Evolutionary conservation across 2,888 invertebrate genomes (phyloP).

Genomic region (Brachynemurus nebulosus): DNA sequence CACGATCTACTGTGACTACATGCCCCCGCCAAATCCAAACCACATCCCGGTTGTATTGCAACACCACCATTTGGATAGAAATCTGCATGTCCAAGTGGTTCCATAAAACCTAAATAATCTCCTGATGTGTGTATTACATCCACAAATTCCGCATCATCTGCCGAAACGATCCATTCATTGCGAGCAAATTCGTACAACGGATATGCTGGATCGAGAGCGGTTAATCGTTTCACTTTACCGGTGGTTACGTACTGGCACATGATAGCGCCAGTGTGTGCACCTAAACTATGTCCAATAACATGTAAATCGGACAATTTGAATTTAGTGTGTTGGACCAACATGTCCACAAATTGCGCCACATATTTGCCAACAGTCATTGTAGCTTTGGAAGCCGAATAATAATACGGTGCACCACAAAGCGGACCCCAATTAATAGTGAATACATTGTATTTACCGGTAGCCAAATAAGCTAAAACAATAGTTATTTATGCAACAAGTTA

Average conservation of each 20-base stretch:
- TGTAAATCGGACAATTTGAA: slow-evolving; percentile 23
- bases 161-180: slow-evolving; percentile 9
- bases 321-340: slow-evolving; percentile 21
- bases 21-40: slow-evolving; percentile 18
- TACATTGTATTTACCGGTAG: slow-evolving; percentile 26
- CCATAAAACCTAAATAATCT: slow-evolving; percentile 27
- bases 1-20: slow-evolving; percentile 29
- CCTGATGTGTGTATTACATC: slow-evolving; percentile 32
- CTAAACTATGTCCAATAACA: slow-evolving; percentile 29
- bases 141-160: slow-evolving; percentile 29
- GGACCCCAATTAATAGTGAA: slow-evolving; percentile 30
- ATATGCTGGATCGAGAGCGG: slow-evolving; percentile 13
- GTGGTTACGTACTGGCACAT: slow-evolving; percentile 19
- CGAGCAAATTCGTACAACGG: slow-evolving; percentile 5
- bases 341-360: slow-evolving; percentile 25
- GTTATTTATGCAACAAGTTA: too few relatives aligned
- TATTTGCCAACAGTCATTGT: slow-evolving; percentile 23
- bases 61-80: slow-evolving; percentile 33
- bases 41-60: slow-evolving; percentile 29
- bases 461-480: slow-evolving; percentile 25
- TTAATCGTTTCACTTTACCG: slow-evolving; percentile 25
- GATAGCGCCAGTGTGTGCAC: slow-evolving; percentile 28
- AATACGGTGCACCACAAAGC: neutral
- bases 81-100: slow-evolving; percentile 29
- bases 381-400: slow-evolving; percentile 1